Base-by-base conservation (phyloP, 2,797 vertebrate species). In the Discoglossus pictus region DNA sequence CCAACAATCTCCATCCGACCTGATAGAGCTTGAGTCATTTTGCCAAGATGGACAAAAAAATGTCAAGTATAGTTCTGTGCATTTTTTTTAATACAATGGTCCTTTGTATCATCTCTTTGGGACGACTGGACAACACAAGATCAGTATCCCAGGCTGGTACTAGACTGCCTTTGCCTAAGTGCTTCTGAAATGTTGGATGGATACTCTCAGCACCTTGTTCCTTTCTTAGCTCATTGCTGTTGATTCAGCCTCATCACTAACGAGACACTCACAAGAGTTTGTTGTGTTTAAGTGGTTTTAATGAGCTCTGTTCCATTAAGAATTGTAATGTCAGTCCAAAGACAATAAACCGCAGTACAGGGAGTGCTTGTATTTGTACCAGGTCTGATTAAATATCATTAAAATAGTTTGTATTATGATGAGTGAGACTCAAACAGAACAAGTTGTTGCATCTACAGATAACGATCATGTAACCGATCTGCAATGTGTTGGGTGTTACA, bases 221-320 rank as follows among this genome's bases (percentile, higher is more conserved):
- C 56, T 34, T 50, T n/a, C 24, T 36, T n/a, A 10, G 43, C 43
- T 46, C 42, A 24, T n/a, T 21, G 24, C 21, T 23, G 16, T 23
- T 55, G 54, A 25, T 58, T 58, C 38, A 20, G 15, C 58, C 11
- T 18, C 58, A 17, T 48, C 58, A 48, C 27, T 61, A 21, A 31
- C 17, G 3, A 31, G 58, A 48, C 58, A 36, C 43, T 61, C 58
- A 17, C 27, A 61, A 31, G 11, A 48, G 27, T 47, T 47, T 60
- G 58, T 60, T 46, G 44, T 35, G 16, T 31, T n/a, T 15, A 43
- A 31, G 23, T 31, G 24, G 23, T 18, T 59, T 44, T 44, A 44
- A 43, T 44, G 15, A 44, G 55, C 5, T 21, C 34, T n/a, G 31
- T 61, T 48, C 59, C 44, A 48, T 61, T 38, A 38, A 47, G 44